A percentile compares a stretch with the other conserved stretches of the same genome.
Evolutionary conservation across 2,113 vertebrate genomes (phyloP).

Genomic region (Anoplopoma fimbria): DNA sequence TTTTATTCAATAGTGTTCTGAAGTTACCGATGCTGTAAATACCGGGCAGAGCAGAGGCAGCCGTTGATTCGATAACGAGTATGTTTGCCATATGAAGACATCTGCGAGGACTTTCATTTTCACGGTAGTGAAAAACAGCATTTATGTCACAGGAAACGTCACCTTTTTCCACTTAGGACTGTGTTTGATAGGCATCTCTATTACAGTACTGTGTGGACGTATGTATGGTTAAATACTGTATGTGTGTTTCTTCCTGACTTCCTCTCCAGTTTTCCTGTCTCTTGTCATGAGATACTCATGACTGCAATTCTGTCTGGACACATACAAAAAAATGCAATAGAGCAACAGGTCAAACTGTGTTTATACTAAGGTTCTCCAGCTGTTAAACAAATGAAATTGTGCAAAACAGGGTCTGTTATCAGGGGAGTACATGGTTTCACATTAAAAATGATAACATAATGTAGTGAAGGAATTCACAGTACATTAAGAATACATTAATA

Average conservation of each 20-base stretch:
- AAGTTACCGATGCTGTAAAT: slow-evolving; percentile 63
- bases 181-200: slow-evolving; percentile 40
- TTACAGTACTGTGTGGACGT: slow-evolving; percentile 25
- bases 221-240: slow-evolving; percentile 13
- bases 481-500: not conserved
- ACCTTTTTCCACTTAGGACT: slow-evolving; percentile 70
- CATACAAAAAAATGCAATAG: not conserved
- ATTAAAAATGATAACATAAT: not conserved
- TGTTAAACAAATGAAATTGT: slow-evolving; percentile 25
- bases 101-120: slow-evolving; percentile 72
- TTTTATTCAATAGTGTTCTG: slow-evolving; percentile 59
- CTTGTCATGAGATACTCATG: slow-evolving; percentile 13
- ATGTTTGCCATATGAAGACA: slow-evolving; percentile 56
- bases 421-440: slow-evolving; percentile 1
- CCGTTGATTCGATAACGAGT: slow-evolving; percentile 74
- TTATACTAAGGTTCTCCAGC: not conserved
- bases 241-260: slow-evolving; percentile 18
- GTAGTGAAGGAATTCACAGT: not conserved
- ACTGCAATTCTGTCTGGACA: slow-evolving; percentile 2
- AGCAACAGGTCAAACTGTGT: not conserved
- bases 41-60: slow-evolving; percentile 63
- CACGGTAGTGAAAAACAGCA: slow-evolving; percentile 58
- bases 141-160: slow-evolving; percentile 48
- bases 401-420: slow-evolving; percentile 1
- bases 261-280: not conserved